Evolutionary conservation across 2,888 invertebrate genomes (phyloP).

Genomic region (Tromatobia lineatoria): DNA sequence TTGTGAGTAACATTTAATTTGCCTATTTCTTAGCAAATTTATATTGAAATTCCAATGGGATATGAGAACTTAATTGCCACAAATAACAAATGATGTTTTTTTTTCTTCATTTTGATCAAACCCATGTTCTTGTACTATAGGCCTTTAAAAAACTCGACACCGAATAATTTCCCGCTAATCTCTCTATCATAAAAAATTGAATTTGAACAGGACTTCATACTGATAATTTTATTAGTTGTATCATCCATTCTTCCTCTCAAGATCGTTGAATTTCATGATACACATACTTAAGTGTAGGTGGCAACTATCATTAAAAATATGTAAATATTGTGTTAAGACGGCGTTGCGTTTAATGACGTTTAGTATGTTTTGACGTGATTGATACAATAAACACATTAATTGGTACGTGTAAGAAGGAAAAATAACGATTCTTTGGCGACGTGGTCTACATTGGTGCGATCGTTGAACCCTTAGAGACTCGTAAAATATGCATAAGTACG

Average conservation of each 20-base stretch:
- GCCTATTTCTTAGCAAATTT: not conserved
- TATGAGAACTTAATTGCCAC: not conserved
- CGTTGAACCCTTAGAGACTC: constrained; percentile 19
- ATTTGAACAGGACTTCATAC: constrained; percentile 15
- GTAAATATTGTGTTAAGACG: constrained; percentile 63
- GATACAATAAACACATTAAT: constrained; percentile 60
- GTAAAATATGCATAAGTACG: constrained; percentile 25
- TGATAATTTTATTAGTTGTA: constrained; percentile 28
- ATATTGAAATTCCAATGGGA: constrained; percentile 8
- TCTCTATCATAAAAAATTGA: not conserved
- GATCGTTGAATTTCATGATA: constrained; percentile 32
- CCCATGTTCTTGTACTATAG: constrained; percentile 28
- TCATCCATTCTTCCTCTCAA: constrained; percentile 9
- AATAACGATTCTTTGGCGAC: not conserved
- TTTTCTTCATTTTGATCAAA: constrained; percentile 7
- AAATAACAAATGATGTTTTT: not conserved
- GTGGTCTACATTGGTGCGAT: not conserved
- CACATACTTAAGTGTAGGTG: constrained; percentile 13
- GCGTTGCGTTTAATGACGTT: constrained; percentile 53
- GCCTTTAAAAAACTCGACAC: constrained; percentile 3
- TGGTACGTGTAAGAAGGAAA: constrained; percentile 21
- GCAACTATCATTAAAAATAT: constrained; percentile 17
- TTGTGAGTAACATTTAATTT: constrained; percentile 6
- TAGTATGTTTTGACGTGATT: constrained; percentile 61
- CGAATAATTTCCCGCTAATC: constrained; percentile 48